These are phyloP conservation scores for Amaurobius ferox DNA, from an alignment of 2,888 invertebrate genomes.

Conservation along the genomic window DNA sequence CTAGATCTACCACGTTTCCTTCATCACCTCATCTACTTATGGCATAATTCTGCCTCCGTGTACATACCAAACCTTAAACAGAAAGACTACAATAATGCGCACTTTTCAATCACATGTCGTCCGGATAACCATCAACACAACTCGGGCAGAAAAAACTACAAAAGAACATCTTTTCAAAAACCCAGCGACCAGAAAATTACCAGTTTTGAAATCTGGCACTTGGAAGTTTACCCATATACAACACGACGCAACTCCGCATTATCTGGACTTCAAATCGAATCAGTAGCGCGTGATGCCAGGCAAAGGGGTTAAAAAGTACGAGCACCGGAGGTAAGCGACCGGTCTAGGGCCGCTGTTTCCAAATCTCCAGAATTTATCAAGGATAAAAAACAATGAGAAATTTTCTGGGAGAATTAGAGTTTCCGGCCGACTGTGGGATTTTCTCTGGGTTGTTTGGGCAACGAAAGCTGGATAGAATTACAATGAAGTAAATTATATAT, in stretches of 20 bases:
- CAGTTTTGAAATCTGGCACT: conserved; percentile 20
- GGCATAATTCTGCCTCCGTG: too few species aligned
- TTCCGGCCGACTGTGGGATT: conserved; percentile 19
- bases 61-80: too few species aligned
- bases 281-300: conserved; percentile 38
- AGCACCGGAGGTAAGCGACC: conserved; percentile 56
- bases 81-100: not conserved
- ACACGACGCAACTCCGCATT: not conserved
- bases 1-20: too few species aligned
- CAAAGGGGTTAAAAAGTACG: conserved; percentile 65
- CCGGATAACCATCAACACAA: not conserved
- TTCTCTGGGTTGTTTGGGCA: not conserved
- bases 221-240: conserved; percentile 7
- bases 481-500: not conserved
- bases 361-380: conserved; percentile 17
- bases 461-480: not conserved
- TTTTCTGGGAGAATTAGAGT: not conserved
- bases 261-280: conserved; percentile 35
- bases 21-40: too few species aligned
- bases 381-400: not conserved
- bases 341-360: conserved; percentile 16
- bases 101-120: conserved; percentile 1
- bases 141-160: not conserved
- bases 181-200: conserved; percentile 57
- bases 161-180: conserved; percentile 10